phyloP scores from a whole-genome alignment of 2,797 vertebrate genomes.

The Mus spretus region DNA sequence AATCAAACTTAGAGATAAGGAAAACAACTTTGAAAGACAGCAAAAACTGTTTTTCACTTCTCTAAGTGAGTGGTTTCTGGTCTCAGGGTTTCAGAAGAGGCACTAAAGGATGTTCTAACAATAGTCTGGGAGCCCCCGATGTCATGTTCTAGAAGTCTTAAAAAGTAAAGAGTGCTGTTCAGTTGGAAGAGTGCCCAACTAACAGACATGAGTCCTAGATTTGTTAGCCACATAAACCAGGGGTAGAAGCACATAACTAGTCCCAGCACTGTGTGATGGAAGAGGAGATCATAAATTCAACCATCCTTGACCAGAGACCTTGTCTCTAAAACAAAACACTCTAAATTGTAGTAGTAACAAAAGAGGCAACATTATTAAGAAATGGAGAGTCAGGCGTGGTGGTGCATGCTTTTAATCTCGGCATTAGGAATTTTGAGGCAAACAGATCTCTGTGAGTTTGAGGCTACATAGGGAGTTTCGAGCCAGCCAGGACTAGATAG shows the following conservation, averaged over 20 bases:
- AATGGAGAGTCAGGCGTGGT: background rate
- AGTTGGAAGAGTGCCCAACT: background rate
- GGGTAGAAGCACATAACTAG: no score
- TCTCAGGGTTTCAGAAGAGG: conserved; percentile 45
- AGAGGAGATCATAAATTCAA: background rate
- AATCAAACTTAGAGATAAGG: conserved; percentile 7
- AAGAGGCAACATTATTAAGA: conserved; percentile 9
- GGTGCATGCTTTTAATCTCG: background rate
- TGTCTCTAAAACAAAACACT: background rate
- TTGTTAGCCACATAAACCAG: background rate
- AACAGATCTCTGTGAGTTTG: background rate
- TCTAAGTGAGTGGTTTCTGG: conserved; percentile 8
- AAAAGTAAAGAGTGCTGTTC: background rate
- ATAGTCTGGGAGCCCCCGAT: background rate
- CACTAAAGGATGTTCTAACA: background rate
- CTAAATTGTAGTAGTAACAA: background rate
- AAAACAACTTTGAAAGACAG: background rate
- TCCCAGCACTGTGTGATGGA: background rate
- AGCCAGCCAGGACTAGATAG: background rate
- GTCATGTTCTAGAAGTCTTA: background rate
- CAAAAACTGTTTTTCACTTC: background rate
- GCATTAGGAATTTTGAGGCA: background rate
- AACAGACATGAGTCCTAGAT: background rate
- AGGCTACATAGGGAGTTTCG: background rate
- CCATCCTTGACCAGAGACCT: background rate